Evolutionary conservation across 2,797 vertebrate genomes (phyloP).

Genomic region (Xiphorhynchus erythropygius): DNA sequence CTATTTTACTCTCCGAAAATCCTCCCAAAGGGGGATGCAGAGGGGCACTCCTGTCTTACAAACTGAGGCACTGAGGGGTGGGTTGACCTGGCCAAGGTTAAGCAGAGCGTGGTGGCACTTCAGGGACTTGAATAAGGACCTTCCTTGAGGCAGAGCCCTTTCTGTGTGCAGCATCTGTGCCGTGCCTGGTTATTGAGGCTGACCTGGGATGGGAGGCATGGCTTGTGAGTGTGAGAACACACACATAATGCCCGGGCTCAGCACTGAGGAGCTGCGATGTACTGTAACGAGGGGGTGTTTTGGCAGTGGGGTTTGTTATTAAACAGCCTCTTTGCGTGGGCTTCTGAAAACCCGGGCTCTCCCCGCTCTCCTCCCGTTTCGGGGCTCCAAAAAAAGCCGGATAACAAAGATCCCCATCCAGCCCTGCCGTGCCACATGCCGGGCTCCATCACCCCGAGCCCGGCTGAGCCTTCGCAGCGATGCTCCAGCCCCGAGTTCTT

Average conservation of each 20-base stretch:
- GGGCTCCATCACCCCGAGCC: not conserved
- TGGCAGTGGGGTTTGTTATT: not conserved
- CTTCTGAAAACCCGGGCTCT: not conserved
- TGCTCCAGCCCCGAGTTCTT: not conserved
- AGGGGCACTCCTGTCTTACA: not conserved
- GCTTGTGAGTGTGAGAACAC: not conserved
- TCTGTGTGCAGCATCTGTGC: not conserved
- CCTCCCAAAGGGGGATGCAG: not conserved
- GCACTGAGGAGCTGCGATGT: not conserved
- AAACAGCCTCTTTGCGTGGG: slow-evolving; percentile 4
- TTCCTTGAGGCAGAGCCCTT: accelerated
- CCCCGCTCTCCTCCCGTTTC: not conserved
- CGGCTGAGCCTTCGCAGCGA: slow-evolving; percentile 23
- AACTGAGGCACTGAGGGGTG: not conserved
- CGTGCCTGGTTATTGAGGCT: not conserved
- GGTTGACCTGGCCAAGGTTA: not conserved
- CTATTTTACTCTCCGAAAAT: not conserved
- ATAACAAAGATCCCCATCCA: not conserved
- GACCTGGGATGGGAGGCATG: not conserved
- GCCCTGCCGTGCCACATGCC: not conserved
- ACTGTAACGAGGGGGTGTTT: not conserved
- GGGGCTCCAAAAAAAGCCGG: not conserved
- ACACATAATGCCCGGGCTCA: accelerated
- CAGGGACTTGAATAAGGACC: not conserved
- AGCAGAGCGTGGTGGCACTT: not conserved